A percentile compares a stretch with the other conserved stretches of the same genome.
Evolutionary conservation across 2,888 invertebrate genomes (phyloP).

Genomic region (Eupithecia tripunctaria): DNA sequence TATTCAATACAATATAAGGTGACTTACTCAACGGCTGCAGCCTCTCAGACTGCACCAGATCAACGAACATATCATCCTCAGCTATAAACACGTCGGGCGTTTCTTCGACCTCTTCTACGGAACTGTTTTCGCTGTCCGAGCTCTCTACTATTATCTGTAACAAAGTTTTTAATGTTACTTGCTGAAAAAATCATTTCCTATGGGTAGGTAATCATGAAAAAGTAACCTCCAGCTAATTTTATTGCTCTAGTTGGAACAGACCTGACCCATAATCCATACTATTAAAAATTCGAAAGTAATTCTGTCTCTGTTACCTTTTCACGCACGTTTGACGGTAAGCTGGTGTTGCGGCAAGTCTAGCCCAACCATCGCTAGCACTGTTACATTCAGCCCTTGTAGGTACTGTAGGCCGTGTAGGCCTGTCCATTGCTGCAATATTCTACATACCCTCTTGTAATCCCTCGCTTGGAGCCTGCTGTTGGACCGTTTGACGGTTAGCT

Average conservation of each 20-base stretch:
- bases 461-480: constrained; percentile 58
- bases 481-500: constrained; percentile 68
- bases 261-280: too few species aligned
- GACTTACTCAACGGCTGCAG: constrained; percentile 90
- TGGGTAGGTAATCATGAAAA: background rate
- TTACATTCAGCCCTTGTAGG: too few species aligned
- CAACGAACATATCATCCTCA: constrained; percentile 95
- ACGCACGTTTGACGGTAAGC: too few species aligned
- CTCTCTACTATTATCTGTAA: constrained; percentile 87
- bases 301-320: too few species aligned
- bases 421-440: background rate
- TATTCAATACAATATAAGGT: background rate
- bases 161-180: background rate
- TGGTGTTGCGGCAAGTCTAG: too few species aligned
- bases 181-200: too few species aligned
- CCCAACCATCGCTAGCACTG: too few species aligned
- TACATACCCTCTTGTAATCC: constrained; percentile 79
- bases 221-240: background rate
- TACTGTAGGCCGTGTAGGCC: too few species aligned
- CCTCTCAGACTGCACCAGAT: constrained; percentile 88
- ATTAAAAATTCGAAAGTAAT: too few species aligned
- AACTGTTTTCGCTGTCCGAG: constrained; percentile 89
- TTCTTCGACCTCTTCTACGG: constrained; percentile 94
- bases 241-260: background rate
- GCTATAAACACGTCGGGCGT: constrained; percentile 91